Percentiles rank a stretch among this genome's conserved stretches.
Conservation (phyloP, 2,888 invertebrate species). For the Octodonta nipae region DNA sequence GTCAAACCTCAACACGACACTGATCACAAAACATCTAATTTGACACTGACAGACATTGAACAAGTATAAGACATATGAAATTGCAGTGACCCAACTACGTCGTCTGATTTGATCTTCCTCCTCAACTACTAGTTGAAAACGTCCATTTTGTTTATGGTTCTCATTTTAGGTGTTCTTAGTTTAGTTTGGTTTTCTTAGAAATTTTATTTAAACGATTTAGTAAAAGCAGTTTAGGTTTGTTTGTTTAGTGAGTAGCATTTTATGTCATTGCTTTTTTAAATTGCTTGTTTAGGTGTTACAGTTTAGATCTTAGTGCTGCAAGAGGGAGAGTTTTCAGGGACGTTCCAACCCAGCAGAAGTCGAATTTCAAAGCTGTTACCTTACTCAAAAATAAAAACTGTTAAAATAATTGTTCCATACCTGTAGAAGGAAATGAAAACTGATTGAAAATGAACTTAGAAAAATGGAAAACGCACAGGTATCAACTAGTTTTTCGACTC, state of each 20-base stretch:
- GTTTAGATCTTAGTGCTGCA: too few species aligned
- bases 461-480: conserved; percentile 21
- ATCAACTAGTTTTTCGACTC: conserved; percentile 35
- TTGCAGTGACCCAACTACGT: conserved; percentile 29
- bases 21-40: conserved; percentile 23
- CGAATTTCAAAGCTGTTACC: conserved; percentile 34
- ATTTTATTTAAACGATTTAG: neutral
- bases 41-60: conserved; percentile 20
- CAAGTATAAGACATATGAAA: conserved; percentile 17
- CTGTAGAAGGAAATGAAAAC: neutral
- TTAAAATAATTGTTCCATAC: conserved; percentile 2
- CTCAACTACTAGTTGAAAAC: too few species aligned
- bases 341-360: conserved; percentile 34
- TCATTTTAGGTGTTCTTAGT: conserved; percentile 3
- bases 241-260: too few species aligned
- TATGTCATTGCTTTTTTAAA: conserved; percentile 9
- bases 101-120: too few species aligned
- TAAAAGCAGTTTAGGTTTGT: too few species aligned
- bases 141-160: too few species aligned
- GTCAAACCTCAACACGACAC: conserved; percentile 9
- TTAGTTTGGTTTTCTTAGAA: conserved; percentile 1
- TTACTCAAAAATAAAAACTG: conserved; percentile 15
- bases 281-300: too few species aligned
- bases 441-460: conserved; percentile 3
- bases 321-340: conserved; percentile 35